Evolutionary conservation across 30 jellyfish, hydroid and myxozoan species (phyloP).

Genomic region (Phacellophora camtschatica): DNA sequence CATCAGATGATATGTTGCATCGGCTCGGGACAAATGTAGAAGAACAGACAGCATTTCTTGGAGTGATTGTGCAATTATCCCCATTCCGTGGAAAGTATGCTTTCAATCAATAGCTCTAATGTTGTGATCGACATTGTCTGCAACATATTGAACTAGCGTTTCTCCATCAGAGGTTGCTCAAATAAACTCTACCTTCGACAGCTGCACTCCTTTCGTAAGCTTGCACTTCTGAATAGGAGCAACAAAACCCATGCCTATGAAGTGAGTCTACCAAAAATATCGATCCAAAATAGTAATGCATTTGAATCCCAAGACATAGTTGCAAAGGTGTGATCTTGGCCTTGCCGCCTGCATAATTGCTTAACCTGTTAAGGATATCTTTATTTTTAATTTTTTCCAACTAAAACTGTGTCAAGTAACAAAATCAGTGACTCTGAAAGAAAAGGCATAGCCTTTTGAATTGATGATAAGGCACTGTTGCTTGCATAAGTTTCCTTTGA

Average conservation of each 20-base stretch:
- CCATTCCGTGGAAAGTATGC: conserved; percentile 53
- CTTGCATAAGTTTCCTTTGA: conserved; percentile 28
- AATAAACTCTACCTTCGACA: conserved; percentile 35
- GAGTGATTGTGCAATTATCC: conserved; percentile 49
- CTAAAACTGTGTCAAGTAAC: conserved; percentile 33
- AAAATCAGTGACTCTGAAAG: conserved; percentile 36
- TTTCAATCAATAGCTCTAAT: conserved; percentile 34
- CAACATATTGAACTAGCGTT: conserved; percentile 38
- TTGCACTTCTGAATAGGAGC: conserved; percentile 54
- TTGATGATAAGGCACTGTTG: conserved; percentile 8
- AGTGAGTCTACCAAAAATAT: conserved; percentile 52
- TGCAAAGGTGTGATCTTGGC: conserved; percentile 53
- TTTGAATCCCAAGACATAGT: conserved; percentile 31
- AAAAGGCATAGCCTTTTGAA: conserved; percentile 10
- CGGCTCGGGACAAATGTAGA: neutral
- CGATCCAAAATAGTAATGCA: conserved; percentile 53
- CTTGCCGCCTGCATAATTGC: conserved; percentile 67
- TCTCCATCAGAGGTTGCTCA: conserved; percentile 27
- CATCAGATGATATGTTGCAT: conserved; percentile 11
- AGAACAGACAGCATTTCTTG: conserved; percentile 18
- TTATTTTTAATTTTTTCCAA: conserved; percentile 18
- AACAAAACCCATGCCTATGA: conserved; percentile 64
- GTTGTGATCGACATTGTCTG: conserved; percentile 52
- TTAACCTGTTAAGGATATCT: conserved; percentile 58
- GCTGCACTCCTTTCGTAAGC: conserved; percentile 49